Evolutionary conservation across 2,113 vertebrate genomes (phyloP).

Genomic region (Charadrius vociferus): DNA sequence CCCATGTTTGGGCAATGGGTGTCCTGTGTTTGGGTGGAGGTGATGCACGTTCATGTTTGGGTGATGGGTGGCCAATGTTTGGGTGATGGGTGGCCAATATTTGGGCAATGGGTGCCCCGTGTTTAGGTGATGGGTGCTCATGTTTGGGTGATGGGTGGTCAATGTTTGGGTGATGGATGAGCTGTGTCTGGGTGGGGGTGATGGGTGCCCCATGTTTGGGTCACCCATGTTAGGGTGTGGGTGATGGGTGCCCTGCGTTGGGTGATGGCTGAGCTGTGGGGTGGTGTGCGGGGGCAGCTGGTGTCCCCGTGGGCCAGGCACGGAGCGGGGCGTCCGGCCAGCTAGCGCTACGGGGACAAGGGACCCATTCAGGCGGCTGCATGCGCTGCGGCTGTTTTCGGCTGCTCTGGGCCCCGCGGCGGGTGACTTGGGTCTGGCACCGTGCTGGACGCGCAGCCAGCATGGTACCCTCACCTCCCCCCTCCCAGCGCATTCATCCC

Average conservation of each 20-base stretch:
- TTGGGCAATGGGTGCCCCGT: neutral
- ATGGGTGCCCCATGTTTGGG: neutral
- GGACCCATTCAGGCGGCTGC: neutral
- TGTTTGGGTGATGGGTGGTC: neutral
- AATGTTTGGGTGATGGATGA: too few species aligned
- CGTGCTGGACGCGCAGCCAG: fast-evolving
- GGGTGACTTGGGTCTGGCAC: neutral
- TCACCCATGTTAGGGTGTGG: neutral
- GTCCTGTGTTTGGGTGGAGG: too few species aligned
- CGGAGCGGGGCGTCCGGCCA: neutral
- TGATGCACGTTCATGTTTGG: neutral
- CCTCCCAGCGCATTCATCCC: neutral
- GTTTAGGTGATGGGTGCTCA: too few species aligned
- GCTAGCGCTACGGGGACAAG: neutral
- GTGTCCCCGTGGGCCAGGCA: slow-evolving; percentile 34
- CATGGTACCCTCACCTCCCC: neutral
- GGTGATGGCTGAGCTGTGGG: neutral
- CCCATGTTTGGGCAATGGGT: too few species aligned
- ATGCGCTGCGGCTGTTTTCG: neutral
- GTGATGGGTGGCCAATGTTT: neutral
- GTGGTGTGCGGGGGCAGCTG: neutral
- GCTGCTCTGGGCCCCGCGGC: neutral
- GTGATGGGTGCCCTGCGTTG: neutral
- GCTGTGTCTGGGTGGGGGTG: neutral
- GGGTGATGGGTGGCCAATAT: too few species aligned